Conservation (phyloP, 2,797 vertebrate species). For the Ceyx erithaca region DNA sequence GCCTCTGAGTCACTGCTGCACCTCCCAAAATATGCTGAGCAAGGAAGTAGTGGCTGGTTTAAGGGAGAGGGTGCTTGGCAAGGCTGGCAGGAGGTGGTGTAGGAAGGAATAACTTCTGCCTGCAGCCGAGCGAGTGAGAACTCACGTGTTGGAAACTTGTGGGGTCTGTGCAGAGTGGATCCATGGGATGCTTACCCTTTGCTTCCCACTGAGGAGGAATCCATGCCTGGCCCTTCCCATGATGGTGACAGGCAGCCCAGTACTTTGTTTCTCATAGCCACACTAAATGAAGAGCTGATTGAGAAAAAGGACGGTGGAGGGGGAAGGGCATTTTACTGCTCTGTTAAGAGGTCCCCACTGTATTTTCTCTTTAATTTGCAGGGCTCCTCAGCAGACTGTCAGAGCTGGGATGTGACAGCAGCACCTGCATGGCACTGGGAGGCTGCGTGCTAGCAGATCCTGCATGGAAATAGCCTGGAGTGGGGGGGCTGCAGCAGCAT, state of each 20-base stretch:
- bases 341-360: background rate
- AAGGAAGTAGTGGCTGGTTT: background rate
- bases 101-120: background rate
- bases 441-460: background rate
- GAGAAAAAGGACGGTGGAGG: background rate
- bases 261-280: background rate
- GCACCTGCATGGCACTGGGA: background rate
- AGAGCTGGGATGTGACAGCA: background rate
- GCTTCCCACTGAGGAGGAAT: background rate
- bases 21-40: background rate
- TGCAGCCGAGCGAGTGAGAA: fast-evolving
- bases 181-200: background rate
- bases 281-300: background rate
- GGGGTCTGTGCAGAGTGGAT: background rate
- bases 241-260: fast-evolving
- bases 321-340: background rate
- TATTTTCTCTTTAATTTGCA: background rate
- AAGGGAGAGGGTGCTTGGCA: fast-evolving
- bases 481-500: background rate
- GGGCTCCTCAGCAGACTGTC: background rate
- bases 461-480: background rate
- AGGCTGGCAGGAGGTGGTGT: background rate
- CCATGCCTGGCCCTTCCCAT: background rate
- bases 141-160: fast-evolving
- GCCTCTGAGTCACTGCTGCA: background rate